Conservation (phyloP, 2,797 vertebrate genomes). For the Oreochromis grahami region DNA sequence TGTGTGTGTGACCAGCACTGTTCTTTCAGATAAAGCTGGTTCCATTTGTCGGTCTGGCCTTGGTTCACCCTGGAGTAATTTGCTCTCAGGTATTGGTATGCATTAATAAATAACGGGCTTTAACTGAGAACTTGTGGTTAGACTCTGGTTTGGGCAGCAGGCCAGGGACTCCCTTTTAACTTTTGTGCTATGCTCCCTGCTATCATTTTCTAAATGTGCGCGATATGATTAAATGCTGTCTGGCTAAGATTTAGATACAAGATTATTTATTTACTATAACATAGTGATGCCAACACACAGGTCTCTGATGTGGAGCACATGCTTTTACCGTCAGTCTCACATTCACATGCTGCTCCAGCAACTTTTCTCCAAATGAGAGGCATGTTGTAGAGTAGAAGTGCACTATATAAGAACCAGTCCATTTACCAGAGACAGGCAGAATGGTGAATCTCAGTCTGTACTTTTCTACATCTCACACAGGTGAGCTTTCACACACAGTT, state of each 20-base stretch:
- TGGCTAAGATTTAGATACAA: neutral
- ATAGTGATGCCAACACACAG: neutral
- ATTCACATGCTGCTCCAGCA: neutral
- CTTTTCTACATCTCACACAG: neutral
- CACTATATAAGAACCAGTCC: too few relatives aligned
- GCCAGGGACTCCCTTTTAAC: neutral
- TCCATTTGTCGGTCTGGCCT: neutral
- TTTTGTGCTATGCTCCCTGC: neutral
- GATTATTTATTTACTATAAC: neutral
- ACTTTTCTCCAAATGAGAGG: neutral
- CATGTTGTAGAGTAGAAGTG: neutral
- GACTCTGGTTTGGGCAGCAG: neutral
- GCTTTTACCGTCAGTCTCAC: neutral
- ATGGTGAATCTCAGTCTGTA: neutral
- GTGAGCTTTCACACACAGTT: neutral
- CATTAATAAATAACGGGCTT: neutral
- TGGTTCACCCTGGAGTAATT: neutral
- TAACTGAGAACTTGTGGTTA: neutral
- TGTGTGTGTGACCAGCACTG: neutral
- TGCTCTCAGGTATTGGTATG: neutral
- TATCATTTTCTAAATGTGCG: neutral
- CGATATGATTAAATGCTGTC: neutral
- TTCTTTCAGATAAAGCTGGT: neutral
- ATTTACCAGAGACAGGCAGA: neutral
- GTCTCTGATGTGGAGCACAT: neutral